Percentiles rank a stretch among this genome's conserved stretches.
phyloP scores from a whole-genome alignment of 2,797 vertebrate genomes.

The Gymnodraco acuticeps region DNA sequence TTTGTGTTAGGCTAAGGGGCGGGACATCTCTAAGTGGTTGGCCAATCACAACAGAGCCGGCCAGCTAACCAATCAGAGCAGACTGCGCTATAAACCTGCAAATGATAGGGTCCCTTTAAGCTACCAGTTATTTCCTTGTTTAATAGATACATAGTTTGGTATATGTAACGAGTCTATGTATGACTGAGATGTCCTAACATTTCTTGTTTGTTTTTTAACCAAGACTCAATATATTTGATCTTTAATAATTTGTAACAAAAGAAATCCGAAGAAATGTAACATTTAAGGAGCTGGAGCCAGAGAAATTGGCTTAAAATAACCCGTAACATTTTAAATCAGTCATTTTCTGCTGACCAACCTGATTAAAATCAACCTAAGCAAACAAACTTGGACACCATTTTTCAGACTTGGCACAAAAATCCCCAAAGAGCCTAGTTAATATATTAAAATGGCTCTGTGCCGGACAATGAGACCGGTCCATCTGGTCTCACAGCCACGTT shows the following conservation, averaged over 20 bases:
- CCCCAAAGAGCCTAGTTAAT: not conserved
- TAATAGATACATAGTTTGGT: not conserved
- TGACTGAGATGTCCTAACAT: not conserved
- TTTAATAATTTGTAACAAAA: not conserved
- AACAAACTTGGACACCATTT: not conserved
- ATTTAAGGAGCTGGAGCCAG: no score
- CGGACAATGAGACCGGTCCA: slow-evolving; percentile 23
- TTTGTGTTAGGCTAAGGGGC: no score
- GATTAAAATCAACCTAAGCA: not conserved
- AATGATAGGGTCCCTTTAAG: not conserved
- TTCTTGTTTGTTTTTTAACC: not conserved
- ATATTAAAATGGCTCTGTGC: not conserved
- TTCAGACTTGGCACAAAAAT: not conserved
- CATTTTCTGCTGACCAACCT: not conserved
- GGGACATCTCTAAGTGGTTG: no score
- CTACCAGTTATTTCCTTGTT: not conserved
- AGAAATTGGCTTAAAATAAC: no score
- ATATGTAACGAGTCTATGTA: not conserved
- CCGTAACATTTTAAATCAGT: no score
- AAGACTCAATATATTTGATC: not conserved
- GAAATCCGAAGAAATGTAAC: not conserved
- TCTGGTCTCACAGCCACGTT: slow-evolving; percentile 41
- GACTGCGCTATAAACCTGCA: no score
- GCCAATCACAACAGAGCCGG: no score
- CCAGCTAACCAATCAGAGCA: no score